phyloP scores from a whole-genome alignment of 2,888 invertebrate genomes.

The Gibbula magus region DNA sequence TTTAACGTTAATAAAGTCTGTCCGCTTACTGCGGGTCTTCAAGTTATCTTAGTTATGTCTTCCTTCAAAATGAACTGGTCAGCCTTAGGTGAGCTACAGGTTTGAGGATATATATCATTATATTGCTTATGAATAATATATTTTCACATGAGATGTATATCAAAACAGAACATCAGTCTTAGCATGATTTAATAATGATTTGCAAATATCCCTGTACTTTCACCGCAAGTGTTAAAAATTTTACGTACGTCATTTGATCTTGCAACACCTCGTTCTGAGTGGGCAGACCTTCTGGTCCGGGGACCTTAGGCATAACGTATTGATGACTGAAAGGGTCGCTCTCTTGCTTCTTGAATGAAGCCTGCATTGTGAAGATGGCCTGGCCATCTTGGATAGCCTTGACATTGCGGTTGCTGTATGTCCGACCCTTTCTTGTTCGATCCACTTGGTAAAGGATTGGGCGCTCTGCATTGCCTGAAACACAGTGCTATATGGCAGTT shows the following conservation, averaged over 20 bases:
- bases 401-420: constrained; percentile 73
- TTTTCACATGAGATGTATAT: too few species aligned
- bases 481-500: background rate
- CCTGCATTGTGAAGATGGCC: constrained; percentile 73
- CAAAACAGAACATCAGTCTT: too few species aligned
- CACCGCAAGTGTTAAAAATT: too few species aligned
- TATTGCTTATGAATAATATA: too few species aligned
- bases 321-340: constrained; percentile 69
- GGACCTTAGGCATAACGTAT: constrained; percentile 74
- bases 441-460: constrained; percentile 76
- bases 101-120: too few species aligned
- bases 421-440: constrained; percentile 73
- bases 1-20: too few species aligned
- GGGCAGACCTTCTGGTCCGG: constrained; percentile 69
- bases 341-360: constrained; percentile 71
- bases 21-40: too few species aligned
- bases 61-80: too few species aligned
- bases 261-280: constrained; percentile 52
- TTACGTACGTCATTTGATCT: constrained; percentile 52
- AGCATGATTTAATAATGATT: too few species aligned
- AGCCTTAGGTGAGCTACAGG: too few species aligned
- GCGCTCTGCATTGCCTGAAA: constrained; percentile 59
- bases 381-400: constrained; percentile 75
- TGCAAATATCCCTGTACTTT: too few species aligned
- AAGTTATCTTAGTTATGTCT: too few species aligned